These are phyloP conservation scores for Hippasteria phrygiana DNA, from an alignment of 53 echinoderm and acorn worm genomes.

Conservation along the genomic window DNA sequence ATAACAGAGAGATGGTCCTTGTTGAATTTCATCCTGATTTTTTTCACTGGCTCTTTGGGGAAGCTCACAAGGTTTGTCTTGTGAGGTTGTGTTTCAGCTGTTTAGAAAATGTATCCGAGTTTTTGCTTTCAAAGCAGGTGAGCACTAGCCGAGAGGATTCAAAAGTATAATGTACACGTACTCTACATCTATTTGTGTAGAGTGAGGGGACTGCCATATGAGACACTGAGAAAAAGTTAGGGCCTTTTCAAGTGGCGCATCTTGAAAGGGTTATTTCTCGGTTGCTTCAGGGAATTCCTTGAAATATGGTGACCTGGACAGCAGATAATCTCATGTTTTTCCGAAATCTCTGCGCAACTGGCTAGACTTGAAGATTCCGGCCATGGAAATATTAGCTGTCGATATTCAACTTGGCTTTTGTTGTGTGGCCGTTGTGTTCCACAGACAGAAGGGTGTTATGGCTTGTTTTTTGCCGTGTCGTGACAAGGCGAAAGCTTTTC, in stretches of 20 bases:
- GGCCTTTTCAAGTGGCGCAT: neutral
- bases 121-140: conserved; percentile 10
- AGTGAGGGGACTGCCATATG: neutral
- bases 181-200: neutral
- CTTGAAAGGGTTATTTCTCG: neutral
- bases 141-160: neutral
- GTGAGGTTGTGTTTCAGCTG: conserved; percentile 8
- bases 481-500: neutral
- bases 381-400: neutral
- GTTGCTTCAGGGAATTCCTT: neutral
- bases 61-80: neutral
- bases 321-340: no score
- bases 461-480: neutral
- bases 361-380: neutral
- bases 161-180: neutral
- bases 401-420: neutral
- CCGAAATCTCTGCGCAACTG: neutral
- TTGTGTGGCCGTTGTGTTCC: no score
- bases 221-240: neutral
- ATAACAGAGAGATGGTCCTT: no score
- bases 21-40: neutral
- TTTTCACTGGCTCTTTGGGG: neutral
- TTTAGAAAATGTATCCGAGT: neutral
- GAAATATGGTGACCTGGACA: neutral
- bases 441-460: neutral